Evolutionary conservation across 2,888 invertebrate genomes (phyloP).

Genomic region (Siphlonurus alternatus): DNA sequence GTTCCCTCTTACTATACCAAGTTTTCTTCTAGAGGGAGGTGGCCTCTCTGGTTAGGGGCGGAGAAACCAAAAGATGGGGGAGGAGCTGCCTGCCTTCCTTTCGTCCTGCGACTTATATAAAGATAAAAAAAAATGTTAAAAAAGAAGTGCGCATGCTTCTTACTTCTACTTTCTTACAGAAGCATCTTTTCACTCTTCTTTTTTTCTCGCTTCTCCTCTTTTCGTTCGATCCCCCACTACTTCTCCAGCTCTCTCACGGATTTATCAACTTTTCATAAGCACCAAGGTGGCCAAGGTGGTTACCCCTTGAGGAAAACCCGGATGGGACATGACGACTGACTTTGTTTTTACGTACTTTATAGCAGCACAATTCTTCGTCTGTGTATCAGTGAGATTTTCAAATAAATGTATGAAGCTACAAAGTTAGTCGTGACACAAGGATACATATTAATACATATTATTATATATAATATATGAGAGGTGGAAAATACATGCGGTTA

Average conservation of each 20-base stretch:
- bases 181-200: not conserved
- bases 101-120: not conserved
- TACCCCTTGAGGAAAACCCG: not conserved
- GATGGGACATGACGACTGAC: not conserved
- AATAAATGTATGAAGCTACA: too few relatives aligned
- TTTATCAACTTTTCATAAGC: conserved; percentile 9
- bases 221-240: not conserved
- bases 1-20: not conserved
- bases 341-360: too few relatives aligned
- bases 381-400: too few relatives aligned
- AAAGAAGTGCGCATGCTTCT: conserved; percentile 9
- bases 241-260: not conserved
- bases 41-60: not conserved
- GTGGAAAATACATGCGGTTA: too few relatives aligned
- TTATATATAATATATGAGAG: too few relatives aligned
- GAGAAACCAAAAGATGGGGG: conserved; percentile 7
- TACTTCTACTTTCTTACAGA: not conserved
- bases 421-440: too few relatives aligned
- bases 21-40: not conserved
- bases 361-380: too few relatives aligned
- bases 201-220: not conserved
- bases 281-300: not conserved
- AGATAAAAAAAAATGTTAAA: conserved; percentile 7
- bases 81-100: conserved; percentile 2
- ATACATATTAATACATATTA: too few relatives aligned